phyloP scores from a whole-genome alignment of 2,797 vertebrate genomes.

The Parotocinclus haroldoi region DNA sequence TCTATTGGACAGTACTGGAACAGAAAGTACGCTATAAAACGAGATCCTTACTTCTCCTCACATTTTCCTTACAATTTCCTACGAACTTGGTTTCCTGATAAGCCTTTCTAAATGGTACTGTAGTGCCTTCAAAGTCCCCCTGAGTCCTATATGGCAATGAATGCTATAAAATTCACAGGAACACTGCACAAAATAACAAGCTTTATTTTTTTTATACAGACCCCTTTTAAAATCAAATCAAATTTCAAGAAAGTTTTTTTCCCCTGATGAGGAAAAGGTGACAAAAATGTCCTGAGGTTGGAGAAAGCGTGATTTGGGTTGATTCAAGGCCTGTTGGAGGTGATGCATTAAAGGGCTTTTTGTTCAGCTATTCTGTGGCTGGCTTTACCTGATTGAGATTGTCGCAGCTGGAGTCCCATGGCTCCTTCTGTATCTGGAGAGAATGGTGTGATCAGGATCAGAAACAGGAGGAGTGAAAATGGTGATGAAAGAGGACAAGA shows the following conservation, averaged over 20 bases:
- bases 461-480: slow-evolving; percentile 3
- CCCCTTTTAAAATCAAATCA: too few species aligned
- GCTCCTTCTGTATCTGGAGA: slow-evolving; percentile 26
- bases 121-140: neutral
- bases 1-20: too few species aligned
- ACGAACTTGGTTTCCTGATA: too few species aligned
- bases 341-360: slow-evolving; percentile 30
- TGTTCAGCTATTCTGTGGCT: slow-evolving; percentile 24
- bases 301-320: slow-evolving; percentile 35
- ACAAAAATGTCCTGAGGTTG: slow-evolving; percentile 26
- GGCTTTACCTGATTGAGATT: slow-evolving; percentile 46
- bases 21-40: too few species aligned
- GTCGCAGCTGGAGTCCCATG: slow-evolving; percentile 34
- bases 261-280: slow-evolving; percentile 8
- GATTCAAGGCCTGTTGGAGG: slow-evolving; percentile 36
- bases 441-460: slow-evolving; percentile 33
- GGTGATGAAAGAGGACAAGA: slow-evolving; percentile 24
- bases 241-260: slow-evolving; percentile 10
- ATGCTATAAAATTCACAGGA: neutral
- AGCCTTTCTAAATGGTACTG: too few species aligned
- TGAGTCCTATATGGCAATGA: neutral
- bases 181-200: too few species aligned
- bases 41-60: too few species aligned
- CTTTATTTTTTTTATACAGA: neutral
- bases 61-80: too few species aligned